These are phyloP conservation scores for Epinotia brunnichana DNA, from an alignment of 2,888 invertebrate species.

Conservation along the genomic window DNA sequence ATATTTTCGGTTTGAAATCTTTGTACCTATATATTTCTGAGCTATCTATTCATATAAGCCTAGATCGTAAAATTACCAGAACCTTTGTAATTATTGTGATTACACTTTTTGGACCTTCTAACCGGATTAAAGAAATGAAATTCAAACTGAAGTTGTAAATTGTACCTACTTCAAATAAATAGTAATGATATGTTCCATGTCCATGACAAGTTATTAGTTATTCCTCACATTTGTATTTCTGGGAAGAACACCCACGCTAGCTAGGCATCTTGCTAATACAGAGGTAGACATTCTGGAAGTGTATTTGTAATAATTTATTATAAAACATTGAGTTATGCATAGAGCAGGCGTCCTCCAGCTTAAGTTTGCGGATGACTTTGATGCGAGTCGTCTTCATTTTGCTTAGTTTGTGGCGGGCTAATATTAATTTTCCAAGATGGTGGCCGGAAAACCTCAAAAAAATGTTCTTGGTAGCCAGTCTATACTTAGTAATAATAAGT, in stretches of 20 bases:
- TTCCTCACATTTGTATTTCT: conserved; percentile 50
- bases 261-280: conserved; percentile 44
- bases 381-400: too few relatives aligned
- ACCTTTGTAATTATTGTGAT: not conserved
- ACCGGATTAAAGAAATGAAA: not conserved
- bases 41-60: too few relatives aligned
- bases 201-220: conserved; percentile 26
- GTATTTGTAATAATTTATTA: not conserved
- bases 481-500: too few relatives aligned
- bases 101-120: not conserved
- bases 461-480: too few relatives aligned
- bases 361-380: too few relatives aligned
- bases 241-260: conserved; percentile 63
- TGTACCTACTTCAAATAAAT: not conserved
- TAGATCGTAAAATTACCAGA: too few relatives aligned
- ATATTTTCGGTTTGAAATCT: too few relatives aligned
- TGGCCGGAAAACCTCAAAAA: too few relatives aligned
- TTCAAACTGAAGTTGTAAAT: not conserved
- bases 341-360: too few relatives aligned
- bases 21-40: too few relatives aligned
- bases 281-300: conserved; percentile 41
- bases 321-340: not conserved
- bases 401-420: too few relatives aligned
- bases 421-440: too few relatives aligned
- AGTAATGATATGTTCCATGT: conserved; percentile 1